Base-by-base conservation (phyloP, 2,888 invertebrate species). In the Orthosia cruda region DNA sequence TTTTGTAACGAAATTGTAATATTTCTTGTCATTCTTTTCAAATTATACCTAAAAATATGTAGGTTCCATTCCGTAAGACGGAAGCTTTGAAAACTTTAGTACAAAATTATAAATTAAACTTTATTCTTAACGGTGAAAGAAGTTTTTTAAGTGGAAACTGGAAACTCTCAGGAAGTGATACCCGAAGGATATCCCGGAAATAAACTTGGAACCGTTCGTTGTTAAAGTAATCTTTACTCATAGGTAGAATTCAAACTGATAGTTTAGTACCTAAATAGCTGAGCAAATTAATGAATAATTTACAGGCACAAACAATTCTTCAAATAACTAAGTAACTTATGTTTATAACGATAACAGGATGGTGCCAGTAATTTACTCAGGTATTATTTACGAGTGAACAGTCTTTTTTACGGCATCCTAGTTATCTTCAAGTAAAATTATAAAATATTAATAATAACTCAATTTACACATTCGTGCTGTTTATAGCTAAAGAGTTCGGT, bases 161-260 rank as follows among this genome's bases (percentile, higher is more conserved):
- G 71, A 63, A 82, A 77, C 79, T 82, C 23, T 81, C 58, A 20
- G 40, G 16, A 55, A 80, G 71, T 64, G 63, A 80, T 77, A 80
- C 71, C 78, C 67, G 32, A 63, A 83, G 63, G 78, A 64, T 66
- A 77, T 82, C 71, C 55, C 40, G 52, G 74, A 13, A 54, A 63
- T 58, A 75, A 81, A 75, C 81, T 78, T 75, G 16, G 26, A 63
- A 23, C 49, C 20, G 13, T 45, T 61, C 57, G 57, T 67, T 78
- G 49, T 50, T 49, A 58, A 54, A 74, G 52, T 66, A 58, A 45
- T 49, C 57, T 58, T 26, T 75, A 74, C 52, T 70, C 54, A 45
- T 5, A 66, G 20, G 13, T 40, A 54, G 32, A 74, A 40, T 58
- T 54, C 54, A 3, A 70, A 78, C 49, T 59, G 49, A 77, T 63